A percentile compares a stretch with the other conserved stretches of the same genome.
These are phyloP conservation scores for Neosilurus mollespiculum DNA, from an alignment of 2,797 vertebrate species.

Conservation along the genomic window DNA sequence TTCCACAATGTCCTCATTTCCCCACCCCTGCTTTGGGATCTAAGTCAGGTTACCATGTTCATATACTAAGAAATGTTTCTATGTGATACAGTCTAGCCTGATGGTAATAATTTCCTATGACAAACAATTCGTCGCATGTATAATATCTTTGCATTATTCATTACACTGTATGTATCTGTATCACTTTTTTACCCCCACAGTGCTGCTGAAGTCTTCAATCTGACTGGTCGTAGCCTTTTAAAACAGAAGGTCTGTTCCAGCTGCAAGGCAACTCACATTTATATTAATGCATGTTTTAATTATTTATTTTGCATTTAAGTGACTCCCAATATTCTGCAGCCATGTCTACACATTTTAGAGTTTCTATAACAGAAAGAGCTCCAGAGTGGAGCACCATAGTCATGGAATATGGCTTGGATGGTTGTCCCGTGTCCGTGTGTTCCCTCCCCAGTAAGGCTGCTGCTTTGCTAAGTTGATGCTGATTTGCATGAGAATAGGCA, in stretches of 20 bases:
- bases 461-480: too few relatives aligned
- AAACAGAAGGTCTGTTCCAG: not conserved
- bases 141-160: not conserved
- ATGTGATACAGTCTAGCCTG: not conserved
- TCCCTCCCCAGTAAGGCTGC: too few relatives aligned
- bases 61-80: not conserved
- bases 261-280: not conserved
- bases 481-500: too few relatives aligned
- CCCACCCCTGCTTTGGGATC: not conserved
- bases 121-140: not conserved
- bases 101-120: not conserved
- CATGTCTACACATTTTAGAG: not conserved
- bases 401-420: too few relatives aligned
- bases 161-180: not conserved
- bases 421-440: too few relatives aligned
- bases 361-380: not conserved
- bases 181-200: too few relatives aligned
- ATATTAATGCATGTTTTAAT: not conserved
- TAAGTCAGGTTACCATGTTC: conserved; percentile 9
- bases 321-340: not conserved
- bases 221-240: not conserved
- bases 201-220: not conserved
- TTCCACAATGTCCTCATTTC: conserved; percentile 26
- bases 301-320: not conserved
- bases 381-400: too few relatives aligned